Conservation (phyloP, 1,140 invertebrate species). For the Eubasilissa regina region DNA sequence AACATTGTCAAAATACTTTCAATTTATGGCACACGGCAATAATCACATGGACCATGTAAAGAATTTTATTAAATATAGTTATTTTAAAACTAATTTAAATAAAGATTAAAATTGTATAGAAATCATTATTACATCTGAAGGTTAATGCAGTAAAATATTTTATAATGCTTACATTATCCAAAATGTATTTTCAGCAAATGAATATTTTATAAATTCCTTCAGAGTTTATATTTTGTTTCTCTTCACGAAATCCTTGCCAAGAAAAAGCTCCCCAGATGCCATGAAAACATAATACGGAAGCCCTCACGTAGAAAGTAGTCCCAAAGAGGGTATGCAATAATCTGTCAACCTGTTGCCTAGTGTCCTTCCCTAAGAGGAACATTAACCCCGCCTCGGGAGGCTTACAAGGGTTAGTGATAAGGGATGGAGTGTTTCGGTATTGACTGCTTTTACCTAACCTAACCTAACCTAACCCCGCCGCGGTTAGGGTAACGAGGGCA, state of each 20-base stretch:
- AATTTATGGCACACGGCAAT: too few species aligned
- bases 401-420: slow-evolving; percentile 31
- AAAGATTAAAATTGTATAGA: too few species aligned
- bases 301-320: slow-evolving; percentile 25
- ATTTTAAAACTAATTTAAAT: too few species aligned
- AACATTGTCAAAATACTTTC: too few species aligned
- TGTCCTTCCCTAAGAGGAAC: slow-evolving; percentile 25
- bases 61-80: too few species aligned
- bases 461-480: slow-evolving; percentile 4
- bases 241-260: slow-evolving; percentile 6
- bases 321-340: slow-evolving; percentile 33
- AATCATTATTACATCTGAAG: too few species aligned
- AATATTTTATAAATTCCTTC: too few species aligned
- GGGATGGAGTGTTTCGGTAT: background rate
- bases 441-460: slow-evolving; percentile 31
- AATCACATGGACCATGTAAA: too few species aligned
- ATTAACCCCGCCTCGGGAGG: slow-evolving; percentile 31
- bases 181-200: too few species aligned
- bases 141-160: too few species aligned
- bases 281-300: slow-evolving; percentile 26
- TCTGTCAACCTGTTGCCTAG: slow-evolving; percentile 36
- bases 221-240: background rate
- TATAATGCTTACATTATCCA: too few species aligned
- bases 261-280: slow-evolving; percentile 26
- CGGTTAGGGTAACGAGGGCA: background rate